Evolutionary conservation across 2,797 vertebrate genomes (phyloP), one percentile per base, ranked within the genome.

Genomic region (Coreius guichenoti): DNA sequence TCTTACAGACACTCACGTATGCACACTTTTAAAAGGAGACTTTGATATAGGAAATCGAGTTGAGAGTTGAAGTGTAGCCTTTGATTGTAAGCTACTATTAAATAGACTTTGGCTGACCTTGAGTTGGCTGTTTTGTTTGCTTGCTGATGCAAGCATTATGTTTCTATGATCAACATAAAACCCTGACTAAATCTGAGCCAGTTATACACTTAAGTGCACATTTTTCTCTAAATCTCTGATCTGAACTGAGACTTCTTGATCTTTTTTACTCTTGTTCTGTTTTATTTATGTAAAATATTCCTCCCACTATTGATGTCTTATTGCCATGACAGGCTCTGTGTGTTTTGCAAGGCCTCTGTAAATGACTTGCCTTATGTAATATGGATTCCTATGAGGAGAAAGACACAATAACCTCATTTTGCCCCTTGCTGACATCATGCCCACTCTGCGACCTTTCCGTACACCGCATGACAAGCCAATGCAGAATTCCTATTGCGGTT

Each of bases 391-490:
- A 79, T 83, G 83, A 86, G 45, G 68, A 47, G 69, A 80, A 56
- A 77, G 63, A 33, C 74, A 90, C 88, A 87, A 87, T 49, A 49
- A 82, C 39, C 51, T 49, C 80, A 83, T 87, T 86, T 54, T 87
- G 43, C 58, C 21, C 47, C 65, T 79, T 56, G 75, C 56, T 86
- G 83, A 87, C 84, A 47, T 33, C 11, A 67, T 72, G 85, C 86
- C 78, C 83, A 88, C 88, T 58, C 87, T 21, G 23, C 63, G 82
- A 80, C 88, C 82, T 86, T 82, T 76, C 29, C 49, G 31, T 54
- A 84, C 3, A 19, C 61, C 2, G 31, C 68, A 69, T 79, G 75
- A 65, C 73, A 67, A 72, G 56, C 43, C 31, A 43, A 39, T 51
- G 80, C 23, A 54, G 45, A 26, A 85, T 78, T 79, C 61, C 69